These are phyloP conservation scores for Otolemur crassicaudatus DNA, from an alignment of 2,797 vertebrate genomes.

Conservation along the genomic window DNA sequence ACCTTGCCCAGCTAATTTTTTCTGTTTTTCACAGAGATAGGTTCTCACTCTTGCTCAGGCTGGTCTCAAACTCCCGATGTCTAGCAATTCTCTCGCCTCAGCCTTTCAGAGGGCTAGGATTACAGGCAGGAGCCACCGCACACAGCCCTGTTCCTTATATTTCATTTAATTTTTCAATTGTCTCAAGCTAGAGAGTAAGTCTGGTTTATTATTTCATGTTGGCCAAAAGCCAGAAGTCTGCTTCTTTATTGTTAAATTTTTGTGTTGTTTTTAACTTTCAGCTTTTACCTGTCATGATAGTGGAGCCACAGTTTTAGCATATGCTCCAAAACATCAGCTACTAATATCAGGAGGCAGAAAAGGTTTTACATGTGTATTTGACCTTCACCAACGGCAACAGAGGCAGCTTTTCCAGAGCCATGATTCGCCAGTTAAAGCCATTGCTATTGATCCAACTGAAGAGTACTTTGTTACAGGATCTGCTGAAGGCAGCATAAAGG, in stretches of 20 bases:
- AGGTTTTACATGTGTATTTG: constrained; percentile 95
- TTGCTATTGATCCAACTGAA: constrained; percentile 94
- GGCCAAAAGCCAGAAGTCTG: neutral
- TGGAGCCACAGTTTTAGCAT: constrained; percentile 95
- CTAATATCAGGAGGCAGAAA: constrained; percentile 97
- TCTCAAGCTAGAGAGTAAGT: neutral
- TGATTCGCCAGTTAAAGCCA: constrained; percentile 96
- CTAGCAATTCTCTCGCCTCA: no score
- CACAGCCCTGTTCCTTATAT: neutral
- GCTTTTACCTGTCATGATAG: constrained; percentile 97
- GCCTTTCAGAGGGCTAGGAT: no score
- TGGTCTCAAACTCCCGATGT: no score
- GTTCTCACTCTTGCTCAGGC: no score
- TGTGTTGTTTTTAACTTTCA: constrained; percentile 83
- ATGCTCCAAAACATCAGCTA: constrained; percentile 96
- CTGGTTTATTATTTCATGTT: neutral
- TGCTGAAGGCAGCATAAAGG: constrained; percentile 99
- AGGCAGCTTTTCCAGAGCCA: constrained; percentile 97
- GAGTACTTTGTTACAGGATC: constrained; percentile 98
- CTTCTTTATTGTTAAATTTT: constrained; percentile 46
- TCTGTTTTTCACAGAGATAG: no score
- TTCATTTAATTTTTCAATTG: constrained; percentile 47
- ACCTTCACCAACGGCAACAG: constrained; percentile 93
- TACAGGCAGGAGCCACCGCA: neutral
- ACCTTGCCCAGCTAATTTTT: no score